Base-by-base conservation (phyloP, 2,113 vertebrate species). In the Axis porcinus region DNA sequence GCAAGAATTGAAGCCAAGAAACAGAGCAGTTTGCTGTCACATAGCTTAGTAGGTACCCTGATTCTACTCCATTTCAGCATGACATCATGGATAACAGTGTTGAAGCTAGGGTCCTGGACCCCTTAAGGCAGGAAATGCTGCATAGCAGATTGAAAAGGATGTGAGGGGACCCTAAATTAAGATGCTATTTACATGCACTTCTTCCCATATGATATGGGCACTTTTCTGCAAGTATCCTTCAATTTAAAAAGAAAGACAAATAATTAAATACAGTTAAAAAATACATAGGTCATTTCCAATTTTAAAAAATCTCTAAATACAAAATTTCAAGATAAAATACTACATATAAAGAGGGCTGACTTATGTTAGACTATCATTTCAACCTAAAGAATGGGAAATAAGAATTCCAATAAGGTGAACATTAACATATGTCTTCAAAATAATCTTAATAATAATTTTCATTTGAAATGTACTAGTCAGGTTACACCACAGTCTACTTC, bases 291-390 rank as follows among this genome's bases (percentile, higher is more conserved):
- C 27, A 33, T 64, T 84, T 97, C 21, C 74, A 89, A 2, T 82
- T 76, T 15, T 5, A 45, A 85, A 88, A 86, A 88, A 58, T 28
- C 70, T 74, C 74, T 87, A 57, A 40, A 55, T 83, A 58, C 12
- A 54, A 95, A 89, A 67, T 64, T 62, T 89, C 89, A 94, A 93
- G 16, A 76, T 81, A 92, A 87, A 96, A 78, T 15, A 88, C 17
- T 93, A 86, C 19, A 33, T 88, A 60, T 40, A 94, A 70, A 85
- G 50, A 27, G 9, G 14, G 6, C 47, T 76, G 82, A 86, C 15
- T 57, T 54, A n/a, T 58, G 23, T 45, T 33, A 36, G 36, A 7
- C n/a, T 83, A 83, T 52, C 43, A 85, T 78, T 96, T 67, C 58
- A 64, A n/a, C 7, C 30, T 36, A 62, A 90, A 81, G 25, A 64